Conservation (phyloP, 2,113 vertebrate genomes). For the Menura novaehollandiae region DNA sequence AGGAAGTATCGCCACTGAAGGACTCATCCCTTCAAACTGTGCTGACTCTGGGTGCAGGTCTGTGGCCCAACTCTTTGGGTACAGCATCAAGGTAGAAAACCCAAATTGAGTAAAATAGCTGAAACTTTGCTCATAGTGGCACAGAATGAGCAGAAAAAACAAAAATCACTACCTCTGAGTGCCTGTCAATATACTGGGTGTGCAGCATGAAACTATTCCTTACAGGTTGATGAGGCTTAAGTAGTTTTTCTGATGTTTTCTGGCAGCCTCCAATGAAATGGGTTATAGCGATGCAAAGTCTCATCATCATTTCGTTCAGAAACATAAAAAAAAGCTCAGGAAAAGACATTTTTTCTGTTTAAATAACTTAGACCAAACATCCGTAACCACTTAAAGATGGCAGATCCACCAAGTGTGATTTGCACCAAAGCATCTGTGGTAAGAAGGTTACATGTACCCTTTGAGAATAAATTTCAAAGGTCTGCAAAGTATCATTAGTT, state of each 20-base stretch:
- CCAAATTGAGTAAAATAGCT: background rate
- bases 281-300: background rate
- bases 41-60: background rate
- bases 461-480: constrained; percentile 64
- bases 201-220: background rate
- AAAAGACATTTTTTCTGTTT: constrained; percentile 18
- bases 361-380: constrained; percentile 46
- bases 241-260: background rate
- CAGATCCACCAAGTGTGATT: constrained; percentile 45
- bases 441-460: constrained; percentile 37
- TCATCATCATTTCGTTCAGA: background rate
- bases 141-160: background rate
- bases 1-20: background rate
- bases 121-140: background rate
- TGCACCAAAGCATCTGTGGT: constrained; percentile 42
- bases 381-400: background rate
- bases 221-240: background rate
- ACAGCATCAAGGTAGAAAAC: background rate
- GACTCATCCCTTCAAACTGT: background rate
- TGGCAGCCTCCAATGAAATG: background rate
- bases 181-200: background rate
- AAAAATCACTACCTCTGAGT: background rate
- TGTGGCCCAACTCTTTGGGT: background rate
- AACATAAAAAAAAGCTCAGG: background rate
- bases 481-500: constrained; percentile 49